Conservation (phyloP, 2,113 vertebrate species). For the Paramormyrops kingsleyae region DNA sequence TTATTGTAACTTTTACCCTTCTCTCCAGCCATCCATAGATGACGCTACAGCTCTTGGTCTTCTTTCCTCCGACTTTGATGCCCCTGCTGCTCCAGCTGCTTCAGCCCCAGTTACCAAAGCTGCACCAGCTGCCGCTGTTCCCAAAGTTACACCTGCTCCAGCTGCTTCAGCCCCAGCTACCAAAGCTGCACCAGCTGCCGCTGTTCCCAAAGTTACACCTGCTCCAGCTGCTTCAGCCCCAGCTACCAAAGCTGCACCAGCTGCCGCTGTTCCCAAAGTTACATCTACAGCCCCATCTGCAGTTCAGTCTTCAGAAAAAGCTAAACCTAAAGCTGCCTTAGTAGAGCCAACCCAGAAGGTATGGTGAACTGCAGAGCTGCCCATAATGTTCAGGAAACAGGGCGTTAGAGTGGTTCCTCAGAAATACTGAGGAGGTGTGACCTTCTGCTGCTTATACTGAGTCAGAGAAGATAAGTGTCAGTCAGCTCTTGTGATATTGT, state of each 20-base stretch:
- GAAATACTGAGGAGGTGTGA: not conserved
- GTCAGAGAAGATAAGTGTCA: not conserved
- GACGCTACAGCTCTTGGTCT: slow-evolving; percentile 50
- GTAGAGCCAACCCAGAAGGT: not conserved
- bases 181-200: not conserved
- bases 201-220: not conserved
- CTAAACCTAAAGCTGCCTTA: not conserved
- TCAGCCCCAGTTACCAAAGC: slow-evolving; percentile 14
- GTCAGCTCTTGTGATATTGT: too few species aligned
- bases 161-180: slow-evolving; percentile 13
- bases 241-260: not conserved
- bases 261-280: not conserved
- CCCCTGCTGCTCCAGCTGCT: not conserved
- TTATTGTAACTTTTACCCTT: not conserved
- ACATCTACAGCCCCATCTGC: not conserved
- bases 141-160: not conserved
- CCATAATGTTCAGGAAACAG: not conserved
- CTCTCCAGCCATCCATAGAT: slow-evolving; percentile 42
- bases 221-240: slow-evolving; percentile 18
- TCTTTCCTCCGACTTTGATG: slow-evolving; percentile 50
- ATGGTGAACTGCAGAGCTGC: not conserved
- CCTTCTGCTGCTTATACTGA: not conserved
- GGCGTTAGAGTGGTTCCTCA: not conserved
- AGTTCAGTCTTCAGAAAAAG: not conserved
- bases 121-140: not conserved